These are phyloP conservation scores for Drosophila percnosoma DNA, from an alignment of 2,888 invertebrate species.

Conservation along the genomic window DNA sequence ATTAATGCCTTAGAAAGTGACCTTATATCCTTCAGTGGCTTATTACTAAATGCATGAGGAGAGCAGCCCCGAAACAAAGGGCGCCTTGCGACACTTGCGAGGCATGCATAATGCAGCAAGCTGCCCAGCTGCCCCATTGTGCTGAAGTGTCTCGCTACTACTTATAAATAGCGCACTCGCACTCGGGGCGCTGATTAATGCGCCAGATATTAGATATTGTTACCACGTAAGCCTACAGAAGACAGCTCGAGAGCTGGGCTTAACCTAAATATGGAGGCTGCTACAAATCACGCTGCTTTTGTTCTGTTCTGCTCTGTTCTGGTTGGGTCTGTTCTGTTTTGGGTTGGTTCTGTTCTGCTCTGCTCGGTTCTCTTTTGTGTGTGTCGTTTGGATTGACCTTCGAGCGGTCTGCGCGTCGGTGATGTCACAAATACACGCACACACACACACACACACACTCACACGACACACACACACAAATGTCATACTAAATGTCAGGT, in stretches of 20 bases:
- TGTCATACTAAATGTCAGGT: constrained; percentile 45
- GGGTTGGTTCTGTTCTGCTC: neutral
- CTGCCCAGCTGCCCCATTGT: constrained; percentile 1
- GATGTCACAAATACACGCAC: constrained; percentile 60
- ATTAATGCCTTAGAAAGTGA: neutral
- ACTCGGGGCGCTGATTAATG: constrained; percentile 48
- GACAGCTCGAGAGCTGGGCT: constrained; percentile 51
- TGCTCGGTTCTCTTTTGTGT: neutral
- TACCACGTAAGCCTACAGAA: constrained; percentile 43
- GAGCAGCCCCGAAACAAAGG: constrained; percentile 24
- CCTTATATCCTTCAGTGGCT: neutral
- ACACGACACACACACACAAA: neutral
- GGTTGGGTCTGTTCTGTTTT: neutral
- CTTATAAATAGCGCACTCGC: constrained; percentile 44
- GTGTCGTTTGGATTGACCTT: constrained; percentile 56
- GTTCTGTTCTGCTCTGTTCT: constrained; percentile 7
- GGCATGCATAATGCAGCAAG: constrained; percentile 47
- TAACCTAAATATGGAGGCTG: constrained; percentile 67
- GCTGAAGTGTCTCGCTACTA: constrained; percentile 5
- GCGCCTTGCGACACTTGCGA: constrained; percentile 28
- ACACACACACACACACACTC: constrained; percentile 4
- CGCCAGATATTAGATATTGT: constrained; percentile 27
- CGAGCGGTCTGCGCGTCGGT: constrained; percentile 44
- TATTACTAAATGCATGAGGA: constrained; percentile 28
- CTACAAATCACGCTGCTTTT: constrained; percentile 47